Base-by-base conservation (phyloP, 1,140 invertebrate genomes). In the Heliconius melpomene region DNA sequence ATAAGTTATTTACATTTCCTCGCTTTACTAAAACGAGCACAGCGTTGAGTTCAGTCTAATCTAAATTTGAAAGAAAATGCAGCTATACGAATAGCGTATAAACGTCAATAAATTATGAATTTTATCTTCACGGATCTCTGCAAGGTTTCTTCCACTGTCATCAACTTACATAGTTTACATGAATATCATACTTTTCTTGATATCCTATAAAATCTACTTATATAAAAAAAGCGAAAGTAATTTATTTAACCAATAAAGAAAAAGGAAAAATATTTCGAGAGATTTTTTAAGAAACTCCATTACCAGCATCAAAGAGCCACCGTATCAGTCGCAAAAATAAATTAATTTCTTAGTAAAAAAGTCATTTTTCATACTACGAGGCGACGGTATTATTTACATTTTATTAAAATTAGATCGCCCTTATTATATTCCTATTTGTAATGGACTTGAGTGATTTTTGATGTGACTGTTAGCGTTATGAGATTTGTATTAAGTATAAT, bases 261-360 rank as follows among this genome's bases (percentile, higher is more conserved):
- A 23, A 60, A 60, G 9, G 54, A 23, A 23, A 57, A 60, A 60
- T 60, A 23, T 60, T 9, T 60, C n/a, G 20, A 23, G 20, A 60
- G 54, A 60, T 60, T 23, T 60, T 60, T 52, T 23, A 23, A 60
- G 54, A 60, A 60, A 60, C 54, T 60, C 54, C 54, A 60, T 60
- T 60, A 60, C 54, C 54, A 9, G n/a, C 54, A 60, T 23, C 54
- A 60, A 60, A 60, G 54, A 60, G 20, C n/a, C 54, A 23, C 20
- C n/a, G 54, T 60, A 23, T 54, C 54, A 23, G n/a, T 23, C n/a
- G 54, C 54, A 9, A 23, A 29, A 23, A 60, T 60, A 23, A 60
- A 54, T 54, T 54, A 54, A 54, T 54, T 54, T 60, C 54, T 23
- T 9, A 60, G 20, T 20, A 54, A 60, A 60, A n/a, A 60, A 9